Percentiles rank a stretch among this genome's conserved stretches.
Conservation (phyloP, 2,888 invertebrate species). For the Anthoptus insignis region DNA sequence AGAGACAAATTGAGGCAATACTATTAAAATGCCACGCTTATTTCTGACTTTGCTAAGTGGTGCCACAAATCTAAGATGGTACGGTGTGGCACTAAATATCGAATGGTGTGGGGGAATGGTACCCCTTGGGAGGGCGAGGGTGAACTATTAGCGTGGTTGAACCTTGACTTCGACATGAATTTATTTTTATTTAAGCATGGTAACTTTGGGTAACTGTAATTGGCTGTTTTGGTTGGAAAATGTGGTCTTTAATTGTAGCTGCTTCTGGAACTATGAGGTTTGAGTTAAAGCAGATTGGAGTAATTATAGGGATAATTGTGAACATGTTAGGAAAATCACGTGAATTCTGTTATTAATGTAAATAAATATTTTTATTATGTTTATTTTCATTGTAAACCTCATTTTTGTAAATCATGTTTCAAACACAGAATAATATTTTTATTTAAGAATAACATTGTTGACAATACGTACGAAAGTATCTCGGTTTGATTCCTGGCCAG, state of each 20-base stretch:
- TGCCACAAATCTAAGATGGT: conserved; percentile 83
- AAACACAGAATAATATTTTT: too few species aligned
- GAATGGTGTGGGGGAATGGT: conserved; percentile 64
- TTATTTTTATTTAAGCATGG: conserved; percentile 54
- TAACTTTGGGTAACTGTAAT: conserved; percentile 34
- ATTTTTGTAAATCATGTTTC: too few species aligned
- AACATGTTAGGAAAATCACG: too few species aligned
- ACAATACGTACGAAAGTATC: too few species aligned
- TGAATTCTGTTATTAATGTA: too few species aligned
- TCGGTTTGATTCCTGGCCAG: too few species aligned
- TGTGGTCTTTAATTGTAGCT: background rate
- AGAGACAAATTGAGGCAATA: conserved; percentile 58
- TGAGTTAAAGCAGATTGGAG: too few species aligned
- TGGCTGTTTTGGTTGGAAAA: conserved; percentile 20
- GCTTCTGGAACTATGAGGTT: too few species aligned
- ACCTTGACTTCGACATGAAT: conserved; percentile 71
- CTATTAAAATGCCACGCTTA: conserved; percentile 57
- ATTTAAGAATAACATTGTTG: too few species aligned
- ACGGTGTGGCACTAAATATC: conserved; percentile 82
- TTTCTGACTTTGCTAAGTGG: conserved; percentile 66
- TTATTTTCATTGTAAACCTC: too few species aligned
- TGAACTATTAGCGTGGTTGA: conserved; percentile 74
- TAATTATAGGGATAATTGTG: too few species aligned
- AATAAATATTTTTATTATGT: too few species aligned
- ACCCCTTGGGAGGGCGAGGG: conserved; percentile 63